Evolutionary conservation across 2,113 vertebrate genomes (phyloP).

Genomic region (Cisticola juncidis): DNA sequence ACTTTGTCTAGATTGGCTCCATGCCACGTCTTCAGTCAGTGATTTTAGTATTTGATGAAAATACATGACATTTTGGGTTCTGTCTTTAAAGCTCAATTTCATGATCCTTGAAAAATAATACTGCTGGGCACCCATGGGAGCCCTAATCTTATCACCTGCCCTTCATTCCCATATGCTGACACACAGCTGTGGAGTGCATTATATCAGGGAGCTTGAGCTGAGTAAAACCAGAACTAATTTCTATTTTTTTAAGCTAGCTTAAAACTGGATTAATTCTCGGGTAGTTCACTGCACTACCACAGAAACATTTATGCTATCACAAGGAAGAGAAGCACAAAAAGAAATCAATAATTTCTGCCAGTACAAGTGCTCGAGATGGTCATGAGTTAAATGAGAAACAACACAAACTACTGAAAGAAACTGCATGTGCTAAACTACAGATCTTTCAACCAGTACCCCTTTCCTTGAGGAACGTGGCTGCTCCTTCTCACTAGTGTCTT

Average conservation of each 20-base stretch:
- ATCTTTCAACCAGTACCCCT: not conserved
- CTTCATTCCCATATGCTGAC: not conserved
- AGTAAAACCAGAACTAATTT: not conserved
- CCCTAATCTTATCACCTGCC: not conserved
- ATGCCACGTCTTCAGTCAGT: not conserved
- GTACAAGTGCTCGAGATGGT: fast-evolving
- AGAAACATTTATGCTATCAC: not conserved
- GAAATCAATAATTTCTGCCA: not conserved
- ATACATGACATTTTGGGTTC: not conserved
- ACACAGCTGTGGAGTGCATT: not conserved
- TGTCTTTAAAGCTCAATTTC: not conserved
- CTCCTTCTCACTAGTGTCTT: not conserved
- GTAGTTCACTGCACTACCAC: not conserved
- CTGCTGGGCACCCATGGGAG: not conserved
- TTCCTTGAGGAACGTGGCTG: not conserved
- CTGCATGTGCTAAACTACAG: not conserved
- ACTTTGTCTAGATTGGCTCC: not conserved
- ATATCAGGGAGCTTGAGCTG: not conserved
- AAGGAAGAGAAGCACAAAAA: not conserved
- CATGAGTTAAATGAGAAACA: not conserved
- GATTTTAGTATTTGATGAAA: not conserved
- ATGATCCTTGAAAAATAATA: not conserved
- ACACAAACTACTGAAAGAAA: not conserved
- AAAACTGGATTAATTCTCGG: not conserved
- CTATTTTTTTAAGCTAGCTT: not conserved